phyloP scores from a whole-genome alignment of 2,888 invertebrate species.

The Acleris literana region DNA sequence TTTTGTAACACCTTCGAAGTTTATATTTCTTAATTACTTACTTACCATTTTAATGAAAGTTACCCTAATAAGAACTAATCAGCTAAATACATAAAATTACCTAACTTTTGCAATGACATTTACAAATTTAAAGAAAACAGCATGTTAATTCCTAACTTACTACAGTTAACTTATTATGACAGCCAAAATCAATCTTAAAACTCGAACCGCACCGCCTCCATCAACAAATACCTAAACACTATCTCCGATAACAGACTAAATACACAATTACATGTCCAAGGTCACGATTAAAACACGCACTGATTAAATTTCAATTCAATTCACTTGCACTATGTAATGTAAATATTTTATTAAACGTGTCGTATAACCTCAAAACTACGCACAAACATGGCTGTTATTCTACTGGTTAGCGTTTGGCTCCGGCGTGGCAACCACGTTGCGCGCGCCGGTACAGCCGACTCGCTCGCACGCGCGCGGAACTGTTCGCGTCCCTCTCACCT shows the following conservation, averaged over 20 bases:
- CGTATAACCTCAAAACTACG: constrained; percentile 65
- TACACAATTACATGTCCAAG: constrained; percentile 10
- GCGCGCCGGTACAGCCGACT: constrained; percentile 55
- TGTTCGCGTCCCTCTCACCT: constrained; percentile 44
- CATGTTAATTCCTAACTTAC: too few relatives aligned
- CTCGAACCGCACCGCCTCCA: not conserved
- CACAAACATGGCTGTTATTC: constrained; percentile 22
- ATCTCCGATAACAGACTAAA: not conserved
- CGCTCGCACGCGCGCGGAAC: constrained; percentile 39
- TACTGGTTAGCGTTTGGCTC: too few relatives aligned
- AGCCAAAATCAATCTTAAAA: too few relatives aligned
- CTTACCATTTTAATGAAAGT: too few relatives aligned
- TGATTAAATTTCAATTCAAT: constrained; percentile 11
- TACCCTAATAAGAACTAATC: too few relatives aligned
- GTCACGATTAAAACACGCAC: constrained; percentile 22
- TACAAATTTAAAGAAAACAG: too few relatives aligned
- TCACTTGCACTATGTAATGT: constrained; percentile 20
- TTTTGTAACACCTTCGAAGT: too few relatives aligned
- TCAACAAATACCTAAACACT: not conserved
- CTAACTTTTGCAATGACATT: too few relatives aligned
- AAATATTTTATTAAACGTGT: constrained; percentile 36
- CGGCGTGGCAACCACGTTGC: constrained; percentile 67
- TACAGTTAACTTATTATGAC: too few relatives aligned
- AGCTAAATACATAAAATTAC: too few relatives aligned
- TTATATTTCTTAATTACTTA: too few relatives aligned